phyloP scores from a whole-genome alignment of 2,113 vertebrate species.

The Microtus ochrogaster region DNA sequence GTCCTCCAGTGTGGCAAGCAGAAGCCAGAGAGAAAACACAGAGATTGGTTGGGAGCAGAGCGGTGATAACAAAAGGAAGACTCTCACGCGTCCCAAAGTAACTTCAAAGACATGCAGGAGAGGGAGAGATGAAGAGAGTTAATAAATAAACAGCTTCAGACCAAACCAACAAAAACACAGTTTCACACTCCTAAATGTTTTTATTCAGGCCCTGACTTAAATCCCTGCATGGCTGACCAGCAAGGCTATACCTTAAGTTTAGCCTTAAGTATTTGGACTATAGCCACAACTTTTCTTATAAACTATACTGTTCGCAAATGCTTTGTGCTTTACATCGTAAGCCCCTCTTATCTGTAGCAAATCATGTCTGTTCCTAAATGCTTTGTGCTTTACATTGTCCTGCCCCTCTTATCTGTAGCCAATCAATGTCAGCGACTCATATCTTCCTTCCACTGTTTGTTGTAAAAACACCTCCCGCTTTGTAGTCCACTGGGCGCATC shows the following conservation, averaged over 20 bases:
- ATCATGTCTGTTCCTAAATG: background rate
- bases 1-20: background rate
- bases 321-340: no score
- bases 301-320: background rate
- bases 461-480: background rate
- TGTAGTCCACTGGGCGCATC: background rate
- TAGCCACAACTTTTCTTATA: background rate
- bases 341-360: no score
- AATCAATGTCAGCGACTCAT: background rate
- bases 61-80: background rate
- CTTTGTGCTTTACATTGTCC: background rate
- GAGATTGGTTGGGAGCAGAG: background rate
- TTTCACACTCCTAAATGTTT: background rate
- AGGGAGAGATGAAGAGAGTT: background rate
- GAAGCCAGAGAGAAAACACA: background rate
- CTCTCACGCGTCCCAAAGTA: background rate
- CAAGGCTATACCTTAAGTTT: no score
- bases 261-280: background rate
- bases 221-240: background rate
- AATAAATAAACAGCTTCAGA: background rate
- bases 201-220: background rate
- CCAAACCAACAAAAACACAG: background rate
- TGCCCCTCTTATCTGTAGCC: background rate
- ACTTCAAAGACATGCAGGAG: background rate
- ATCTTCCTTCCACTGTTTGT: background rate